phyloP scores from a whole-genome alignment of 2,888 invertebrate genomes.

The Eretmocerus hayati region DNA sequence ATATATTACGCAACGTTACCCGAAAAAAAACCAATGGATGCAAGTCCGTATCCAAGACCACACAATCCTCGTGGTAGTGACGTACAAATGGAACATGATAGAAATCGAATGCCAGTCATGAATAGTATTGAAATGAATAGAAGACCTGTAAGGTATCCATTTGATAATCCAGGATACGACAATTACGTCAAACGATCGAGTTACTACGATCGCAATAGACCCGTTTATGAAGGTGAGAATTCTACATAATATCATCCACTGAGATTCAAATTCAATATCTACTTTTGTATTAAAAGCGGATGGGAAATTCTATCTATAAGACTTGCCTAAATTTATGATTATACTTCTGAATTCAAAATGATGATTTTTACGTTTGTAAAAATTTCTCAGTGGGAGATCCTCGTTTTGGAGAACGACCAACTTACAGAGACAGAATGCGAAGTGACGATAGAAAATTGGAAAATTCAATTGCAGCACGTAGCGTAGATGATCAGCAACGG shows the following conservation, averaged over 20 bases:
- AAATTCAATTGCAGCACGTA: conserved; percentile 24
- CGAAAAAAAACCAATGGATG: conserved; percentile 37
- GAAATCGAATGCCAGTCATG: conserved; percentile 18
- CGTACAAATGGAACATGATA: conserved; percentile 16
- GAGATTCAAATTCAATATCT: background rate
- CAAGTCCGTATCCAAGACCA: conserved; percentile 30
- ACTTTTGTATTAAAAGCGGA: background rate
- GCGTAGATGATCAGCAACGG: conserved; percentile 27
- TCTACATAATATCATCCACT: no score
- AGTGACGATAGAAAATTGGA: conserved; percentile 26
- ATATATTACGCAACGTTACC: conserved; percentile 47
- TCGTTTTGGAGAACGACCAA: conserved; percentile 28
- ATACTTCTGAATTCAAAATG: no score
- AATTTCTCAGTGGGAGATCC: no score
- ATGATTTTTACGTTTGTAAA: no score
- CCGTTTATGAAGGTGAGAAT: no score
- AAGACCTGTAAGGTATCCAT: conserved; percentile 33
- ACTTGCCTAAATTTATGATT: no score
- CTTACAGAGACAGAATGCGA: conserved; percentile 23
- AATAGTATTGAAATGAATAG: conserved; percentile 27
- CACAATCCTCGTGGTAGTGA: conserved; percentile 27
- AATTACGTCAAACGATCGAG: conserved; percentile 34
- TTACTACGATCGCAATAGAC: conserved; percentile 27
- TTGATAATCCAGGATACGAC: conserved; percentile 32
- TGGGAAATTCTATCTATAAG: background rate